Percentiles rank a stretch among this genome's conserved stretches.
Conservation (phyloP, 2,113 vertebrate genomes). For the Todiramphus chloris region DNA sequence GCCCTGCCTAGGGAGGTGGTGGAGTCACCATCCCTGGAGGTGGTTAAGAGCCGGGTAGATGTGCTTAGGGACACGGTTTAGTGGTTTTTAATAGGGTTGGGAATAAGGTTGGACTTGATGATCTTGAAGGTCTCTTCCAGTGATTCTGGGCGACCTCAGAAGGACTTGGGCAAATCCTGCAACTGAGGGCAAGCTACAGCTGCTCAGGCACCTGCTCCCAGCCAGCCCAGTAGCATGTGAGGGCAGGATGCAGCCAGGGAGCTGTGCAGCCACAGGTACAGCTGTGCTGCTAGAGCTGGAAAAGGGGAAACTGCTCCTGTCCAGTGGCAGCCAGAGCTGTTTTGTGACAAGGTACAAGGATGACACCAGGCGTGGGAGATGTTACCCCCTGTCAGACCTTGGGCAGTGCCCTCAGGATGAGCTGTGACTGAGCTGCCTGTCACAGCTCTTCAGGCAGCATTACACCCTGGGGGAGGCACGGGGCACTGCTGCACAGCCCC, state of each 20-base stretch:
- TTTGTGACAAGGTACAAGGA: not conserved
- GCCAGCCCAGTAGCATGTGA: fast-evolving
- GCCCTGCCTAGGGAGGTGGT: no score
- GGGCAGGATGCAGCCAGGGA: not conserved
- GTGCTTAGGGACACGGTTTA: no score
- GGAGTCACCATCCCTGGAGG: no score
- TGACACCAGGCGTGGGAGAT: not conserved
- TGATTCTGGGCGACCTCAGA: no score
- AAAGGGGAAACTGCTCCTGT: not conserved
- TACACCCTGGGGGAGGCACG: fast-evolving
- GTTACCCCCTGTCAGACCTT: not conserved
- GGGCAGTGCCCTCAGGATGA: no score
- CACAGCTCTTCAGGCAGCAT: no score
- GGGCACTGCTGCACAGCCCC: not conserved
- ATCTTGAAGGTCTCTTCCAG: no score
- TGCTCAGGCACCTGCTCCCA: not conserved
- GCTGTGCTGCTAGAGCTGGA: fast-evolving
- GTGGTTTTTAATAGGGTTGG: no score
- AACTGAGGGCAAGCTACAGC: no score
- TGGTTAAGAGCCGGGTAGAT: no score
- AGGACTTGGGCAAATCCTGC: not conserved
- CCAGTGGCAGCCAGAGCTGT: fast-evolving
- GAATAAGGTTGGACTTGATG: no score
- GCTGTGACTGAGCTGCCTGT: not conserved
- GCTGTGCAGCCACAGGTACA: no score